These are phyloP conservation scores for Magallana gigas DNA, from an alignment of 1,140 invertebrate species.

Conservation along the genomic window DNA sequence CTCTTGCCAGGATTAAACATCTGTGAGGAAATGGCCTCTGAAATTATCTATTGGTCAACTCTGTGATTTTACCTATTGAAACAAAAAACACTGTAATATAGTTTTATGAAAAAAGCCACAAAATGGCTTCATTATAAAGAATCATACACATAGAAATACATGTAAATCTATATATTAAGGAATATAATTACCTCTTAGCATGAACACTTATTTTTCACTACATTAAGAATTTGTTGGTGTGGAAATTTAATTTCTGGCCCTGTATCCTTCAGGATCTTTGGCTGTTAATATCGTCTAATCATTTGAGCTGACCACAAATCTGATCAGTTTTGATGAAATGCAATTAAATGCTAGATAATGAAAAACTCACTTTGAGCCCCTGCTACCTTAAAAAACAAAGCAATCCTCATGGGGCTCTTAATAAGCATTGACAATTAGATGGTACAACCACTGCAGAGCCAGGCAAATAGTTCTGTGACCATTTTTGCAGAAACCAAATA, in stretches of 20 bases:
- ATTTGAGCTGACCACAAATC: constrained; percentile 39
- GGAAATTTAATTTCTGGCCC: constrained; percentile 45
- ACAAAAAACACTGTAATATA: no score
- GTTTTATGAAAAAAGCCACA: no score
- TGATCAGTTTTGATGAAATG: constrained; percentile 36
- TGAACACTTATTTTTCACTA: constrained; percentile 16
- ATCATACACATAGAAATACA: no score
- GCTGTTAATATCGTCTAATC: constrained; percentile 36
- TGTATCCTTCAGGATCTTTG: constrained; percentile 40
- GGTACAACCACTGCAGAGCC: background rate
- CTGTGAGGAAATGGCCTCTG: no score
- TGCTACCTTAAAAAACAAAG: background rate
- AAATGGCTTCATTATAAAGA: no score
- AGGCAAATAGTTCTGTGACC: constrained; percentile 12
- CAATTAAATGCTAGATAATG: constrained; percentile 39
- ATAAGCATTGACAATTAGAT: constrained; percentile 13
- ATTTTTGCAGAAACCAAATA: background rate
- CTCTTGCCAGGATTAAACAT: no score
- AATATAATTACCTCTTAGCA: background rate
- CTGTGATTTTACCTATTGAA: no score
- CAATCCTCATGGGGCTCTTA: background rate
- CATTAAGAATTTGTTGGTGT: constrained; percentile 43
- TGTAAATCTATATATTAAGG: no score
- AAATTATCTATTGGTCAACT: no score
- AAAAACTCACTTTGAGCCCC: constrained; percentile 21